Percentiles rank a stretch among this genome's conserved stretches.
Evolutionary conservation across 1,140 invertebrate species (phyloP).

Genomic region (Atopsyche davidsoni): DNA sequence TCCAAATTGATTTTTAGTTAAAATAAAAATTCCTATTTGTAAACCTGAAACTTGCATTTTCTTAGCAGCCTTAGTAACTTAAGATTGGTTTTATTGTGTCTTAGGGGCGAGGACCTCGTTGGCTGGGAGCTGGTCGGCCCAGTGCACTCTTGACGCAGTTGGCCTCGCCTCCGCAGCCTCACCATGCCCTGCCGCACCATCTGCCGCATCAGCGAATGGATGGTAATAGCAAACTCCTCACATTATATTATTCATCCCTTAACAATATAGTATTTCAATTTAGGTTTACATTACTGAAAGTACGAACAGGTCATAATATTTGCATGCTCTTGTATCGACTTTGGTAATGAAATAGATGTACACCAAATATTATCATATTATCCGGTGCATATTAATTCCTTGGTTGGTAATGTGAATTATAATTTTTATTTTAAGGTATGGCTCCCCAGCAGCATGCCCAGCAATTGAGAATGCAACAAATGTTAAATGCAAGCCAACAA

Average conservation of each 20-base stretch:
- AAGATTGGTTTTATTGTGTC: no score
- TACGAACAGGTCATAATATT: background rate
- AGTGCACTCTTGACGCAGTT: slow-evolving; percentile 27
- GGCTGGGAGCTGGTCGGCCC: slow-evolving; percentile 13
- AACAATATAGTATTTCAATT: background rate
- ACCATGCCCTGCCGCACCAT: slow-evolving; percentile 17
- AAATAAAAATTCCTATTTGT: no score
- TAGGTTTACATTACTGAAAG: background rate
- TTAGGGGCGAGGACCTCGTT: background rate
- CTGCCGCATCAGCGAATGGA: slow-evolving; percentile 21
- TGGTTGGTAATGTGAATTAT: no score
- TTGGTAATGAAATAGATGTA: background rate
- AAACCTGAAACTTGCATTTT: no score
- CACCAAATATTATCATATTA: background rate
- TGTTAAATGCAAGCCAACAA: slow-evolving; percentile 31
- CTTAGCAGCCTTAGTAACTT: no score
- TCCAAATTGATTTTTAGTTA: no score
- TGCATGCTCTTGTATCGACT: background rate
- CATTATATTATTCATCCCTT: slow-evolving; percentile 5
- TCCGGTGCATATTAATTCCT: background rate
- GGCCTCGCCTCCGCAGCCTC: slow-evolving; percentile 25
- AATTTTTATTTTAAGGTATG: slow-evolving; percentile 15
- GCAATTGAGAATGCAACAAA: slow-evolving; percentile 38
- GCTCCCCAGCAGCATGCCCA: slow-evolving; percentile 34
- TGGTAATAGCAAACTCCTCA: slow-evolving; percentile 9